Evolutionary conservation across 1,140 invertebrate genomes (phyloP), one percentile per base, ranked within the genome.

Genomic region (Trialeurodes vaporariorum): DNA sequence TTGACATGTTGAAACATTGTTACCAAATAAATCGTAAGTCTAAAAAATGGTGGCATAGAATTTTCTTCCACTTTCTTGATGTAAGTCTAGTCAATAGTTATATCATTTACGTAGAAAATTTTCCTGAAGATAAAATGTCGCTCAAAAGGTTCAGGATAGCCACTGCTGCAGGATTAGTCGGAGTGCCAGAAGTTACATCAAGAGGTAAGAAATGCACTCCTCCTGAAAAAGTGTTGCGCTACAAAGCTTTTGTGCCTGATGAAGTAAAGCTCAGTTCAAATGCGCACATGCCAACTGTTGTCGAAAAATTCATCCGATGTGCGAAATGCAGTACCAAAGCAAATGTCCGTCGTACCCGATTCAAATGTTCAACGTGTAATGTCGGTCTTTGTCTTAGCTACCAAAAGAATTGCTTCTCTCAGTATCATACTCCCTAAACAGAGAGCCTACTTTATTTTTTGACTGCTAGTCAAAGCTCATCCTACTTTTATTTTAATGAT

Each of bases 31-130:
- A 77, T 66, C 70, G 76, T 64, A 77, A 78, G 70, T 71, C 63
- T 49, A 69, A 64, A 27, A 79, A 77, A 72, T 79, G 77, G 75
- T 79, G 76, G 73, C 74, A 75, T 59, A 69, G 71, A 62, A 72
- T 78, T 64, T 78, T 78, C 64, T 79, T 72, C 69, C 67, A 72
- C 59, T 72, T 78, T 61, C n/a, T 76, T 23, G 74, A 76, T 71
- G 69, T 69, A 61, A 49, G 64, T 17, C 49, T 75, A 27, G 72
- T 75, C 23, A 75, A 76, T 68, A 69, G 72, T 34, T 72, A 70
- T 67, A 68, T 65, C 60, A 59, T 75, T 65, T 25, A 68, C 23
- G 49, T 17, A 64, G 34, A 24, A 67, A 59, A 27, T 21, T 49
- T 58, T 34, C 59, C 1, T 64, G 65, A 66, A 66, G 49, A 58